Base-by-base conservation (phyloP, 1,140 invertebrate species). In the Lepidurus apus region DNA sequence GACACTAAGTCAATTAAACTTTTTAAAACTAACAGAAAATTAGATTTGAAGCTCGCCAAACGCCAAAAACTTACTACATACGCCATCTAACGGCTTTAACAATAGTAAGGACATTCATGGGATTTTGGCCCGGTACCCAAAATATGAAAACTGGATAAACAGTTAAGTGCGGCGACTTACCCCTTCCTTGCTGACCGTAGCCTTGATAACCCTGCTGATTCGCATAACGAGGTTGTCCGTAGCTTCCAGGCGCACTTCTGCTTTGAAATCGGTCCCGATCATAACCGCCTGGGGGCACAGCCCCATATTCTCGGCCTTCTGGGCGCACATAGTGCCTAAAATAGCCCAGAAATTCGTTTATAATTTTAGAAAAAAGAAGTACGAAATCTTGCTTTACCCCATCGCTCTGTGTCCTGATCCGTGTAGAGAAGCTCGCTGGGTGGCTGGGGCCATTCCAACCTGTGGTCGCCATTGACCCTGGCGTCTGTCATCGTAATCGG, bases 391-490 rank as follows among this genome's bases (percentile, higher is more conserved):
- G 73, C 82, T 82, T 82, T 83, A 85, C 82, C 82, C 81, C 5
- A 95, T 79, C 88, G 91, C 91, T 81, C 93, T 86, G 82, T 92
- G 91, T 0, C 93, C 93, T 17, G 91, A 88, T 1, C 81, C 81
- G 78, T 88, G 89, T 8, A 95, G 83, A 9, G 85, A 87, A 43
- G 89, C 92, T 76, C 87, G 84, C 76, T 90, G 88, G 77, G 87
- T 88, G 1, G 88, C 87, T 10, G 86, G 88, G 1, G 87, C 88
- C 87, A 93, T 92, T 80, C 93, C 93, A 76, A 92, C 91, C 81
- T 89, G 89, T 8, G 93, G 92, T 80, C 88, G 85, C 89, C 91
- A 94, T 79, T 91, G 78, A 89, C 77, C 86, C 84, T 10, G 83
- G 84, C 73, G 85, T 88, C 87, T 80, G 88, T 88, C 83, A 91